Percentiles rank a stretch among this genome's conserved stretches.
These are phyloP conservation scores for Ascaphus truei DNA, from an alignment of 2,113 vertebrate species.

Conservation along the genomic window DNA sequence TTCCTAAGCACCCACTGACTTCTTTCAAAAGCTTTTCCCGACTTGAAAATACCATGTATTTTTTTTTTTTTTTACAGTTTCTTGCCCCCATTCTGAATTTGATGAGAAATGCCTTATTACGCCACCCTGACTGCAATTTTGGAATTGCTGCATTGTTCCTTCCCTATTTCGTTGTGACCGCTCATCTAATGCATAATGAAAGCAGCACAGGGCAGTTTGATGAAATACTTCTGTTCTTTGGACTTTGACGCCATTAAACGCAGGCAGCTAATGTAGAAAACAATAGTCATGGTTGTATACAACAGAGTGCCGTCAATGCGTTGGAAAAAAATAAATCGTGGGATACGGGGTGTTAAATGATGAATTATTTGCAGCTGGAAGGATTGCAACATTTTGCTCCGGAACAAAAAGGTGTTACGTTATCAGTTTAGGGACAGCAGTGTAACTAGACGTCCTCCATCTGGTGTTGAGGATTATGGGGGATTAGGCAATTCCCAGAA, in stretches of 20 bases:
- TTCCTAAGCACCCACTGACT: too few species aligned
- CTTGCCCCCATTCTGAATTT: too few species aligned
- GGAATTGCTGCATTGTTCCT: too few species aligned
- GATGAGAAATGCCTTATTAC: too few species aligned
- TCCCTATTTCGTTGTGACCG: too few species aligned
- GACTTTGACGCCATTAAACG: too few species aligned
- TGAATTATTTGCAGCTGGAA: not conserved
- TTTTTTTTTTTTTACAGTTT: too few species aligned
- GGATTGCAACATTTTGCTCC: not conserved
- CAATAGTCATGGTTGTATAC: not conserved
- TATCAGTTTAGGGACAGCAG: not conserved
- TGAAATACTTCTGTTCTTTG: not conserved
- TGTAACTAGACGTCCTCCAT: constrained; percentile 9
- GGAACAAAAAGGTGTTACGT: not conserved
- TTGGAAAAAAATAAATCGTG: not conserved
- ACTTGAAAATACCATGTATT: too few species aligned
- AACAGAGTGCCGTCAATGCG: not conserved
- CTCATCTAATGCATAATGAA: not conserved
- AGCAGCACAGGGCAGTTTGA: too few species aligned
- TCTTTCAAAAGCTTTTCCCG: too few species aligned
- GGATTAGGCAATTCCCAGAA: constrained; percentile 23
- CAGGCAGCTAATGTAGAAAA: not conserved
- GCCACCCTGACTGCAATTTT: too few species aligned
- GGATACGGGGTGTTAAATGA: not conserved
- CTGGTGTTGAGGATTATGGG: constrained; percentile 12